phyloP scores from a whole-genome alignment of 2,113 vertebrate genomes.

The Guaruba guarouba region DNA sequence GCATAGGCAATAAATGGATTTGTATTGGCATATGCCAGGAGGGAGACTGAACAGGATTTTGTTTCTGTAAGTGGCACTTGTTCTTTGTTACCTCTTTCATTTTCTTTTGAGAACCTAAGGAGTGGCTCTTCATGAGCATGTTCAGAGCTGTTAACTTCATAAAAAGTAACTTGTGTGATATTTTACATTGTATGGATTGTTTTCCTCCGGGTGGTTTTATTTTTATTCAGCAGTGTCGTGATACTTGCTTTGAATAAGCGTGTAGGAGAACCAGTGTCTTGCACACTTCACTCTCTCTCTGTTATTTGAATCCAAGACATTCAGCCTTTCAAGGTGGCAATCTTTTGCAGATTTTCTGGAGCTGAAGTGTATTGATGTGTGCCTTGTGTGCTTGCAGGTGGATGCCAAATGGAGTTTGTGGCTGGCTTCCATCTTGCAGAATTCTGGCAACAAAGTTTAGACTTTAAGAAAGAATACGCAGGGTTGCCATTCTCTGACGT shows the following conservation, averaged over 20 bases:
- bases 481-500: accelerated
- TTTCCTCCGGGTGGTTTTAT: not conserved
- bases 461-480: not conserved
- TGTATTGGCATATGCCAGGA: not conserved
- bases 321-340: not conserved
- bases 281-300: not conserved
- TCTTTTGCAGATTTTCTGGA: not conserved
- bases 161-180: not conserved
- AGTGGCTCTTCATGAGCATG: not conserved
- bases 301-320: accelerated
- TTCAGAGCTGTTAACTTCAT: not conserved
- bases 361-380: not conserved
- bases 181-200: not conserved
- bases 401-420: not conserved
- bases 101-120: not conserved
- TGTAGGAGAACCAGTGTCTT: not conserved
- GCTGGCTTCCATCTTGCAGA: not conserved
- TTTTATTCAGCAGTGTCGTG: not conserved
- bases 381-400: not conserved
- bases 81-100: not conserved
- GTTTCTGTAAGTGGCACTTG: accelerated
- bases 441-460: not conserved
- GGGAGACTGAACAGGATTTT: not conserved
- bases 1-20: not conserved
- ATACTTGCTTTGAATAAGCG: not conserved